Evolutionary conservation across 2,113 vertebrate genomes (phyloP), one percentile per base, ranked within the genome.

Genomic region (Oceanodroma tethys): DNA sequence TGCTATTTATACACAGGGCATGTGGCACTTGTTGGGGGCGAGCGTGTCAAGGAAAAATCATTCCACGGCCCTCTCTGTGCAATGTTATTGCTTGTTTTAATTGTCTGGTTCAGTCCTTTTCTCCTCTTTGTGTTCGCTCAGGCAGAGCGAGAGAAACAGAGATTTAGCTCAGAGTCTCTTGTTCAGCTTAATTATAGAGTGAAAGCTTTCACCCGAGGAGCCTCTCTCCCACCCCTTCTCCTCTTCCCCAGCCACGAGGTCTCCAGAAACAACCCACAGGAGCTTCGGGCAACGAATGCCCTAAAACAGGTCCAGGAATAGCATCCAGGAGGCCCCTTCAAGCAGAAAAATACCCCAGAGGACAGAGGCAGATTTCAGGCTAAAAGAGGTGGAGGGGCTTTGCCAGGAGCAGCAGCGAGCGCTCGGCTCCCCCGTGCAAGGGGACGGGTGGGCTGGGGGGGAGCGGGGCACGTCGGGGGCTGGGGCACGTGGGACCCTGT

Each of bases 1-100:
- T 95, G 95, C 94, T 95, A 73, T 97, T 95, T 95, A 96, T 91
- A 85, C 84, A 80, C 25, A 25, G 93, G 88, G 94, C 81, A 91
- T 86, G 96, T 92, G 72, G 96, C 92, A 86, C 90, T 96, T 94
- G 93, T 94, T 90, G 81, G 91, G 92, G 90, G 84, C 0, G 21
- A 74, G 81, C 1, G 19, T 78, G 92, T 80, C 86, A 53, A 71
- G 60, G 63, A 72, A 50, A 86, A 88, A 84, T 27, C 72, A 7
- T 34, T 48, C 26, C 80, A 10, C 0, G 3, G 82, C 17, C 58
- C 43, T 86, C 59, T 58, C 36, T 1, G 50, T 32, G 59, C 73
- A 7, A 16, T 93, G 86, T 92, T 68, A 90, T 72, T 90, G 80
- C 90, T 72, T 74, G 59, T 72, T 92, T 78, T 90, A 80, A 96